phyloP scores from a whole-genome alignment of 2,888 invertebrate species.

The Notodonta dromedarius region DNA sequence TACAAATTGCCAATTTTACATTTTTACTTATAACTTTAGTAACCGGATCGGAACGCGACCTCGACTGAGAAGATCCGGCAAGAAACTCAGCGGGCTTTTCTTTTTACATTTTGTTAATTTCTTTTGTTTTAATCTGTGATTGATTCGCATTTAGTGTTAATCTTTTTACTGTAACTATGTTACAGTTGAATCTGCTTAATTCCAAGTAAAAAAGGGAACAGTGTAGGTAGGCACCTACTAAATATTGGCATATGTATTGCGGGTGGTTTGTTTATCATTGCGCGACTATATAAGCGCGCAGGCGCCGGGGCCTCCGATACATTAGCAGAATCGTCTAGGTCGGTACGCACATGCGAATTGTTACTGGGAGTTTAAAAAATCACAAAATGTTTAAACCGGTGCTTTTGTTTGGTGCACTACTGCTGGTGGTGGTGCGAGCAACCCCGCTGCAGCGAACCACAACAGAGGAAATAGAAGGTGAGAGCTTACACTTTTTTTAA shows the following conservation, averaged over 20 bases:
- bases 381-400: slow-evolving; percentile 50
- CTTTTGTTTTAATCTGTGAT: no score
- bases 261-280: slow-evolving; percentile 41
- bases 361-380: slow-evolving; percentile 18
- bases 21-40: no score
- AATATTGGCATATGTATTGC: slow-evolving; percentile 9
- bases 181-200: no score
- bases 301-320: slow-evolving; percentile 38
- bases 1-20: no score
- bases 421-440: slow-evolving; percentile 43
- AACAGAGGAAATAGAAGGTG: background rate
- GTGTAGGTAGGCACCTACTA: no score
- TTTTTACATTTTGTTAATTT: no score
- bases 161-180: no score
- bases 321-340: slow-evolving; percentile 36
- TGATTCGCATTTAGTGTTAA: no score
- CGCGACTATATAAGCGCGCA: slow-evolving; percentile 53
- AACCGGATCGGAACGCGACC: no score
- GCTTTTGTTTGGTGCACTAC: slow-evolving; percentile 46
- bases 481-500: background rate
- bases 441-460: slow-evolving; percentile 35
- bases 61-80: no score
- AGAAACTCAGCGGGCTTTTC: no score
- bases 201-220: no score
- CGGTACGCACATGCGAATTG: slow-evolving; percentile 23